Evolutionary conservation across 2,888 invertebrate species (phyloP).

Genomic region (Epicampocera succincta): DNA sequence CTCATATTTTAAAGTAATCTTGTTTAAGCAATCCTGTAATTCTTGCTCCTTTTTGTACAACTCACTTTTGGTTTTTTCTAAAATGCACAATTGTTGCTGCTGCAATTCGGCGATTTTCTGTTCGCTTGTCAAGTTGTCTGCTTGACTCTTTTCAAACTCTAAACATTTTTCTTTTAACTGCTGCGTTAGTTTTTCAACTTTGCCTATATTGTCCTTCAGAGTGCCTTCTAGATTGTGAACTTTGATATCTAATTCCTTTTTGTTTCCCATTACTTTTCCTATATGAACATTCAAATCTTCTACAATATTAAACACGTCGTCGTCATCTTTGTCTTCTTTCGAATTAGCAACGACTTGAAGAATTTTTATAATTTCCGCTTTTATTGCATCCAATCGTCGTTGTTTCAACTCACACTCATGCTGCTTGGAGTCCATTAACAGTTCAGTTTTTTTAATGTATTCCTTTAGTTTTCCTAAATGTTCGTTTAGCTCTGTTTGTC

Average conservation of each 20-base stretch:
- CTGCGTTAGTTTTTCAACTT: slow-evolving; percentile 10
- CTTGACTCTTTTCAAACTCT: neutral
- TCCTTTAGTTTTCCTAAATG: slow-evolving; percentile 46
- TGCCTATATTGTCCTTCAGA: neutral
- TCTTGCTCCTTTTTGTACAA: slow-evolving; percentile 57
- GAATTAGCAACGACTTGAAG: slow-evolving; percentile 15
- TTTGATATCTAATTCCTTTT: slow-evolving; percentile 36
- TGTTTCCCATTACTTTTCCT: slow-evolving; percentile 40
- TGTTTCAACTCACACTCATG: slow-evolving; percentile 45
- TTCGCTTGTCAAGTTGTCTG: neutral
- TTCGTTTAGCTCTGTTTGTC: slow-evolving; percentile 9
- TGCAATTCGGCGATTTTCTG: slow-evolving; percentile 33
- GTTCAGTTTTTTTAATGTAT: slow-evolving; percentile 23
- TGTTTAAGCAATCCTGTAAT: slow-evolving; percentile 50
- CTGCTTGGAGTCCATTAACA: slow-evolving; percentile 46
- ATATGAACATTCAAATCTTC: slow-evolving; percentile 44
- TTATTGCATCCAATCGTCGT: neutral
- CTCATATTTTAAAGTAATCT: slow-evolving; percentile 49
- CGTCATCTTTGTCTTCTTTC: slow-evolving; percentile 10
- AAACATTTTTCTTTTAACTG: neutral
- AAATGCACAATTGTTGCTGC: slow-evolving; percentile 18
- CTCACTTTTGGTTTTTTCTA: slow-evolving; percentile 58
- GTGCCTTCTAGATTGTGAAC: neutral
- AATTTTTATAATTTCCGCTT: slow-evolving; percentile 14
- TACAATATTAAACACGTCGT: slow-evolving; percentile 21